Conservation (phyloP, 2,113 vertebrate species). For the Cephalophus harveyi region DNA sequence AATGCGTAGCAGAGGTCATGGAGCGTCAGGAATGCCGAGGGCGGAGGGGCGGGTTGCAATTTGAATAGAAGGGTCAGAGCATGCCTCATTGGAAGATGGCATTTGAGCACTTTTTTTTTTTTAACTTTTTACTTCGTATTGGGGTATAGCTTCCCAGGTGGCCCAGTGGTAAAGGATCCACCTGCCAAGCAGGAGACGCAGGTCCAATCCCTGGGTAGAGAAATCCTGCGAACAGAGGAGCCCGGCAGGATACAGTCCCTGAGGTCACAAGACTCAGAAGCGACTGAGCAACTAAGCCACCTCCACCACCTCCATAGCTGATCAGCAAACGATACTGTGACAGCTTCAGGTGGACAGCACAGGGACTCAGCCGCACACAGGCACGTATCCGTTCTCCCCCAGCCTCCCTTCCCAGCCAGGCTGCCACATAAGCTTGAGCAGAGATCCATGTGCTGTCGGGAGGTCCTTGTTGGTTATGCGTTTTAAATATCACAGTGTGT, state of each 20-base stretch:
- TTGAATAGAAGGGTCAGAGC: background rate
- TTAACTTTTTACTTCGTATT: background rate
- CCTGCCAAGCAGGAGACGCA: background rate
- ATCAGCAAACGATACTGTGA: background rate
- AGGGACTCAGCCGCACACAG: rapidly evolving
- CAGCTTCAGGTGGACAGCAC: background rate
- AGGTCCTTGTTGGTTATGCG: background rate
- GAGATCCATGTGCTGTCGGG: background rate
- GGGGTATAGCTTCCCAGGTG: background rate
- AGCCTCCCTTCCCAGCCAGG: background rate
- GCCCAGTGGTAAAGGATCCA: background rate
- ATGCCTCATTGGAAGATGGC: background rate
- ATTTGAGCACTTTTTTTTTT: background rate
- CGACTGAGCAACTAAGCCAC: background rate
- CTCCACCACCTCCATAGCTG: background rate
- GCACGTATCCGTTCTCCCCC: rapidly evolving
- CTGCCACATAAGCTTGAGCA: background rate
- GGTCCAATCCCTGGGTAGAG: background rate
- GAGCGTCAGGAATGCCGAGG: background rate
- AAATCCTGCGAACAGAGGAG: background rate
- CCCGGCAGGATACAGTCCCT: background rate
- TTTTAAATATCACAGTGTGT: background rate
- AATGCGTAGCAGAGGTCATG: background rate
- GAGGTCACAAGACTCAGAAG: background rate
- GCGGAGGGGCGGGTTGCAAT: background rate